Percentiles rank a stretch among this genome's conserved stretches.
Evolutionary conservation across 2,888 invertebrate genomes (phyloP).

Genomic region (Lucinisca nassula): DNA sequence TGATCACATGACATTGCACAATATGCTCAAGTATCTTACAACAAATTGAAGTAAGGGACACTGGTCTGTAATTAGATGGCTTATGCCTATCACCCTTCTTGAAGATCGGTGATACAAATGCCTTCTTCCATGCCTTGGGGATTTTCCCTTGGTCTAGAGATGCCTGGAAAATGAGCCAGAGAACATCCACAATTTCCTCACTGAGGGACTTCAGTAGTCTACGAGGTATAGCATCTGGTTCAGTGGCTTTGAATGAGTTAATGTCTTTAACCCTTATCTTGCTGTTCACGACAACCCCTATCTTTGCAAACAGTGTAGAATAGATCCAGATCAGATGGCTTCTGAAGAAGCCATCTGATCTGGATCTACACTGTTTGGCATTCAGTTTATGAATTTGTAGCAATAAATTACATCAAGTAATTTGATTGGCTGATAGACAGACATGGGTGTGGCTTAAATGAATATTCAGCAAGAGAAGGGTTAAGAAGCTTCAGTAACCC

Average conservation of each 20-base stretch:
- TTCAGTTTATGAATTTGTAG: too few relatives aligned
- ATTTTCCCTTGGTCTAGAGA: conserved; percentile 2
- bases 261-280: too few relatives aligned
- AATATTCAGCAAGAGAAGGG: too few relatives aligned
- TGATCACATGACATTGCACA: not conserved
- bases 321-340: too few relatives aligned
- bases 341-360: too few relatives aligned
- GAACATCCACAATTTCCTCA: not conserved
- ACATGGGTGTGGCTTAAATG: too few relatives aligned
- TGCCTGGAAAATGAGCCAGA: not conserved
- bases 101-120: not conserved
- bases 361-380: too few relatives aligned
- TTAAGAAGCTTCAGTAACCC: not conserved
- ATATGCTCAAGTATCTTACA: not conserved
- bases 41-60: not conserved
- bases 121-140: not conserved
- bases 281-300: too few relatives aligned
- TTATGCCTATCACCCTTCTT: not conserved
- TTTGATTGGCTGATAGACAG: too few relatives aligned
- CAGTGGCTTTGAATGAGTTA: too few relatives aligned
- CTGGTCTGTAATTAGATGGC: not conserved
- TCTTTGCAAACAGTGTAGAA: too few relatives aligned
- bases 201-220: not conserved
- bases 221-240: not conserved
- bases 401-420: too few relatives aligned